Conservation (phyloP, 2,113 vertebrate genomes). For the Greenwoodochromis staneri region DNA sequence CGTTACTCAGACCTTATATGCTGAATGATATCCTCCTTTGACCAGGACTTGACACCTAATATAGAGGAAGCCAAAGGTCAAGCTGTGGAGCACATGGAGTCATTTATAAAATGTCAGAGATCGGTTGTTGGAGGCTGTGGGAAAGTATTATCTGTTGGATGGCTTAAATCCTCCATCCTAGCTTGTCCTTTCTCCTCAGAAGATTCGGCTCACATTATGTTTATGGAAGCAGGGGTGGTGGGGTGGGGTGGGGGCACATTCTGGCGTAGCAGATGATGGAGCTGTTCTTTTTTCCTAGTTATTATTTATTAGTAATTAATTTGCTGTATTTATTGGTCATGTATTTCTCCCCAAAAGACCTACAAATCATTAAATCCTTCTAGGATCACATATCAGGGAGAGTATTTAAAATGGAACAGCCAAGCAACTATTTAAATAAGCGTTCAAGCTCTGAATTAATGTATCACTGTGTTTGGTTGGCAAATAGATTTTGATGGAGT, state of each 20-base stretch:
- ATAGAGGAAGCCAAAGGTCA: conserved; percentile 37
- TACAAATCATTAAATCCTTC: conserved; percentile 43
- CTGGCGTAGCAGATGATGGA: not conserved
- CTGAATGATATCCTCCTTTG: conserved; percentile 30
- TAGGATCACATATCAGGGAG: conserved; percentile 38
- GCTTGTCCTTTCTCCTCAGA: conserved; percentile 1
- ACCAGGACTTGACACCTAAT: conserved; percentile 33
- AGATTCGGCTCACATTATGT: not conserved
- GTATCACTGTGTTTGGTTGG: conserved; percentile 40
- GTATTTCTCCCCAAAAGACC: not conserved
- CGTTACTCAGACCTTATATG: not conserved
- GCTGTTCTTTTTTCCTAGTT: not conserved
- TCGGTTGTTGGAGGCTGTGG: conserved; percentile 2
- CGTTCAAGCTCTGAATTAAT: conserved; percentile 22
- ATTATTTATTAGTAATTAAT: not conserved
- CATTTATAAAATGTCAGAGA: conserved; percentile 24
- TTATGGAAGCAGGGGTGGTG: conserved; percentile 3
- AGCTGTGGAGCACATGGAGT: conserved; percentile 14
- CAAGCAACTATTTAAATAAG: conserved; percentile 33
- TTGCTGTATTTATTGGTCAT: conserved; percentile 28
- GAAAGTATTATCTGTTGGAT: conserved; percentile 21
- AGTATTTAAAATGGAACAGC: conserved; percentile 28
- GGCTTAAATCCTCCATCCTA: conserved; percentile 17
- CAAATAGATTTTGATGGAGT: conserved; percentile 50
- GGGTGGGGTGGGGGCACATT: not conserved